Conservation (phyloP, 2,113 vertebrate genomes). For the Sardina pilchardus region DNA sequence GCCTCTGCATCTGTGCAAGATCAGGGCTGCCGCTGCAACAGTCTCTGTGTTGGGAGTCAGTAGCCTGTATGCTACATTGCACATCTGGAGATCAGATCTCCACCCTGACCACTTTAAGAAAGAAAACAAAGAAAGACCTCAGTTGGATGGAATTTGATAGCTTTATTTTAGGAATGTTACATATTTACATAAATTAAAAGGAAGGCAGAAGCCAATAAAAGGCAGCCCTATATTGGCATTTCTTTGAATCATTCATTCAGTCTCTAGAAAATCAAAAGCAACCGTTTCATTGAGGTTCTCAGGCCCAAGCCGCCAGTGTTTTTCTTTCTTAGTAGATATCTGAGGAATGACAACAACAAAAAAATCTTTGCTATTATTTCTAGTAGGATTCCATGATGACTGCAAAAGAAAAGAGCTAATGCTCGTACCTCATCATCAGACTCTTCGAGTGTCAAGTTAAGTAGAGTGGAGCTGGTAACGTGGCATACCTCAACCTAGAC, state of each 20-base stretch:
- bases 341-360: background rate
- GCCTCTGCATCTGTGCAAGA: background rate
- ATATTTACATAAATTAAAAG: background rate
- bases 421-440: slow-evolving; percentile 52
- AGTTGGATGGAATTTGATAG: background rate
- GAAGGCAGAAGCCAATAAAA: background rate
- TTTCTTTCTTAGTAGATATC: slow-evolving; percentile 54
- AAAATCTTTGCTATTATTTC: background rate
- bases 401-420: background rate
- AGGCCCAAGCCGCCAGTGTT: slow-evolving; percentile 52
- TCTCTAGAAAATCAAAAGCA: slow-evolving; percentile 31
- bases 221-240: background rate
- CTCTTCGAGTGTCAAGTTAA: slow-evolving; percentile 32
- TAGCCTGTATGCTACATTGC: background rate
- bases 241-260: background rate
- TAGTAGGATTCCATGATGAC: background rate
- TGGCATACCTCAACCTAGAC: slow-evolving; percentile 25
- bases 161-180: background rate
- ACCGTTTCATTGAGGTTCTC: slow-evolving; percentile 53
- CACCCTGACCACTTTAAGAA: background rate
- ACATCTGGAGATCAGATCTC: background rate
- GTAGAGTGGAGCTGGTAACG: background rate
- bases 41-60: too few species aligned
- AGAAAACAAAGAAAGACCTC: background rate
- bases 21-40: background rate